Evolutionary conservation across 1,140 invertebrate species (phyloP).

Genomic region (Notospermus geniculatus): DNA sequence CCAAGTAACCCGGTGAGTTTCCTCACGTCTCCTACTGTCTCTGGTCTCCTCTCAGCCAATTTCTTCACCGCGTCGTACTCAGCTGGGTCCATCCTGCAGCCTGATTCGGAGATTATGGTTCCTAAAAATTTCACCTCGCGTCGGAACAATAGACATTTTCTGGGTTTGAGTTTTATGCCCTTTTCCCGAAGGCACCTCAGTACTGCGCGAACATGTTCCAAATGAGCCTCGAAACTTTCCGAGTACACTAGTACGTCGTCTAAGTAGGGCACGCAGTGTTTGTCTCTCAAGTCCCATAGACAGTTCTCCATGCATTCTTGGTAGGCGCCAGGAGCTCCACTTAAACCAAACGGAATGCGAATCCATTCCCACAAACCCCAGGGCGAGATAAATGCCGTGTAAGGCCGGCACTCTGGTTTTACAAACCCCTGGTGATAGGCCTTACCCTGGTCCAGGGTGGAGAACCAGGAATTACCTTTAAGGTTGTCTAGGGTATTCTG

Average conservation of each 20-base stretch:
- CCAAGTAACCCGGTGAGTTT: conserved; percentile 56
- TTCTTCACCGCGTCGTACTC: conserved; percentile 51
- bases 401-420: conserved; percentile 15
- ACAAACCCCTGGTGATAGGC: conserved; percentile 30
- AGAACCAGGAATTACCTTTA: conserved; percentile 9
- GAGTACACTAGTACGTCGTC: conserved; percentile 58
- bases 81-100: conserved; percentile 42
- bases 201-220: conserved; percentile 27
- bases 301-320: conserved; percentile 59
- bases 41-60: conserved; percentile 35
- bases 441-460: conserved; percentile 26
- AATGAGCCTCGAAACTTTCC: conserved; percentile 48
- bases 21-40: conserved; percentile 46
- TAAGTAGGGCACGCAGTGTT: conserved; percentile 43
- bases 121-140: conserved; percentile 10
- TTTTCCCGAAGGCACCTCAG: conserved; percentile 5
- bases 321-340: conserved; percentile 55
- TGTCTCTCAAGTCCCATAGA: conserved; percentile 32
- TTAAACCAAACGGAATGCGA: conserved; percentile 55
- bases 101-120: conserved; percentile 1
- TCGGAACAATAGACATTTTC: conserved; percentile 13
- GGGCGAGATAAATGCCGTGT: conserved; percentile 20
- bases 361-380: conserved; percentile 42
- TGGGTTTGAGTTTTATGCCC: conserved; percentile 10
- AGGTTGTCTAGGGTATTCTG: conserved; percentile 15